Percentiles rank a stretch among this genome's conserved stretches.
These are phyloP conservation scores for Drosophila serrata DNA, from an alignment of 1,140 invertebrate genomes.

Conservation along the genomic window DNA sequence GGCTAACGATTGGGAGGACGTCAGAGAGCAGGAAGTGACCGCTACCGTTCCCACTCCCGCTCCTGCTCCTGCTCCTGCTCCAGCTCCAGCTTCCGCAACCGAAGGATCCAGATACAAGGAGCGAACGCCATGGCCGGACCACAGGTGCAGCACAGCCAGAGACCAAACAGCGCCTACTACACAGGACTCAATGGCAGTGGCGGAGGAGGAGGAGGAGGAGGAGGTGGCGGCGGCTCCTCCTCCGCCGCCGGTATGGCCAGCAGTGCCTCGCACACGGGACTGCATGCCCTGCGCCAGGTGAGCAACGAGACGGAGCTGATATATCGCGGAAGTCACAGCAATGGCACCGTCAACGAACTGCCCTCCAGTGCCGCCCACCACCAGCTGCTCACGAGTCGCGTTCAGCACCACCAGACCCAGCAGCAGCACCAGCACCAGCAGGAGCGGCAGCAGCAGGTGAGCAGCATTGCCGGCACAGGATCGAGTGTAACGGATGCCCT, in stretches of 20 bases:
- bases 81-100: neutral
- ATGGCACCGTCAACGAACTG: conserved; percentile 68
- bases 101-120: neutral
- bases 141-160: conserved; percentile 78
- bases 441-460: conserved; percentile 42
- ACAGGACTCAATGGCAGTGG: conserved; percentile 75
- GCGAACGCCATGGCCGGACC: conserved; percentile 70
- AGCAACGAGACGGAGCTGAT: conserved; percentile 81
- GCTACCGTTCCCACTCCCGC: neutral
- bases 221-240: conserved; percentile 16
- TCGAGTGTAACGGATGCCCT: conserved; percentile 73
- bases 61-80: neutral
- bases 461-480: conserved; percentile 70
- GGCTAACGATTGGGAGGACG: conserved; percentile 7
- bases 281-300: conserved; percentile 80
- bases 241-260: conserved; percentile 52
- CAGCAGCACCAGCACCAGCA: conserved; percentile 33
- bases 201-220: conserved; percentile 15
- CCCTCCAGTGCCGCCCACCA: conserved; percentile 36
- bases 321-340: conserved; percentile 77
- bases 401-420: conserved; percentile 15
- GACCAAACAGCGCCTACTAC: conserved; percentile 80
- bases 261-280: conserved; percentile 75
- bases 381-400: conserved; percentile 24
- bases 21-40: conserved; percentile 1